phyloP scores from a whole-genome alignment of 2,888 invertebrate genomes.

The Drosophila rellima region DNA sequence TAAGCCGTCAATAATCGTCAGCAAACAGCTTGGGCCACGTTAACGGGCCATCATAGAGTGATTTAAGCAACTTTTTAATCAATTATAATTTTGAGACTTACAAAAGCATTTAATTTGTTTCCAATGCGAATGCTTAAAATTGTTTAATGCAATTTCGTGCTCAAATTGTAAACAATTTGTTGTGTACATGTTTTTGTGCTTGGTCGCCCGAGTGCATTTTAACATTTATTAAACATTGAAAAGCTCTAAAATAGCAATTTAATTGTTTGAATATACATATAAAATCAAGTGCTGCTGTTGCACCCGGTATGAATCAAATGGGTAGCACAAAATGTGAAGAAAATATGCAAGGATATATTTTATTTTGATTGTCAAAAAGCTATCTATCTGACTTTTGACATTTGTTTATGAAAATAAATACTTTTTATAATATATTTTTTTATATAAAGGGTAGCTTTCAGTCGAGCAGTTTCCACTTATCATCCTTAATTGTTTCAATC shows the following conservation, averaged over 20 bases:
- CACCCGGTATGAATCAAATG: constrained; percentile 1
- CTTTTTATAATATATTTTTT: neutral
- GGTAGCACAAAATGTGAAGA: neutral
- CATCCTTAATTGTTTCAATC: constrained; percentile 4
- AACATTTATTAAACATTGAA: constrained; percentile 54
- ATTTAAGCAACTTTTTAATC: constrained; percentile 30
- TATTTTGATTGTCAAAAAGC: neutral
- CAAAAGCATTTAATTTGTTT: constrained; percentile 11
- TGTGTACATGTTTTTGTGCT: constrained; percentile 3
- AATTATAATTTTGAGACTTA: constrained; percentile 2
- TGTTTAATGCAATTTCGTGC: constrained; percentile 37
- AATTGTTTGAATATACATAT: constrained; percentile 8
- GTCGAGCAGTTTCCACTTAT: neutral
- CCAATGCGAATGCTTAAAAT: constrained; percentile 20
- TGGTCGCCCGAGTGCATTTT: constrained; percentile 47
- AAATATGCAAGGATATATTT: neutral
- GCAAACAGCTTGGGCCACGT: constrained; percentile 19
- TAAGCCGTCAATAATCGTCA: constrained; percentile 31
- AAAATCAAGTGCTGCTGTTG: constrained; percentile 35
- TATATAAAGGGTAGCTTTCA: neutral
- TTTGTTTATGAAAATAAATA: too few species aligned
- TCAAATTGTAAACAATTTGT: constrained; percentile 30
- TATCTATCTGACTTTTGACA: neutral
- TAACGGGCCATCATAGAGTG: constrained; percentile 20
- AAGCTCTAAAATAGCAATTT: constrained; percentile 40